A percentile compares a stretch with the other conserved stretches of the same genome.
Conservation (phyloP, 2,797 vertebrate species). For the Rhabdophis nuchalis region DNA sequence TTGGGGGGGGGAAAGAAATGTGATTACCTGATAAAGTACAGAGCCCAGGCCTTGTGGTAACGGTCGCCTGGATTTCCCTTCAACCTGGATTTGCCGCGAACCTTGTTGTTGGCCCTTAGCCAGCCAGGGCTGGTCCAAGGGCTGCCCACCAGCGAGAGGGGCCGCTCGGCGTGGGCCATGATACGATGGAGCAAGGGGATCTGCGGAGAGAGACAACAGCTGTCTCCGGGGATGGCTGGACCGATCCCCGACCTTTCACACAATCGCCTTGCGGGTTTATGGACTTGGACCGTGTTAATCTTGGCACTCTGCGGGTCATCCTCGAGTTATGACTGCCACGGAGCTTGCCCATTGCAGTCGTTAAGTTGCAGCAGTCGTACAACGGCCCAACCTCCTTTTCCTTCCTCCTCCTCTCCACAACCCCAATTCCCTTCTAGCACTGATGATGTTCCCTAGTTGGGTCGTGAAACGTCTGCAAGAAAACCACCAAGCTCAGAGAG, state of each 20-base stretch:
- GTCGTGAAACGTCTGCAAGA: no score
- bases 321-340: no score
- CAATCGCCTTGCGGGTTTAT: neutral
- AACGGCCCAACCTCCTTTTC: no score
- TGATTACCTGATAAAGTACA: conserved; percentile 78
- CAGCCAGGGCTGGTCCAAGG: conserved; percentile 91
- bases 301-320: accelerated
- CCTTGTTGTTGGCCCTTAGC: conserved; percentile 85
- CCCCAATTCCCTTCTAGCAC: no score
- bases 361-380: no score
- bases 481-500: no score
- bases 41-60: conserved; percentile 89
- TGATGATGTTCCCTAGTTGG: no score
- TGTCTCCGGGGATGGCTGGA: neutral
- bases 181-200: conserved; percentile 86
- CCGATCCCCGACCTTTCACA: accelerated
- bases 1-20: neutral
- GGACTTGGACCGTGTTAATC: neutral
- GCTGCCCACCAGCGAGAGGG: conserved; percentile 81
- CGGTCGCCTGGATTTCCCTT: conserved; percentile 83
- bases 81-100: conserved; percentile 82
- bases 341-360: no score
- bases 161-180: conserved; percentile 70
- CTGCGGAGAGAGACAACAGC: conserved; percentile 61
- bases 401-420: no score